Conservation (phyloP, 2,888 invertebrate genomes). For the Sinotaia quadrata region DNA sequence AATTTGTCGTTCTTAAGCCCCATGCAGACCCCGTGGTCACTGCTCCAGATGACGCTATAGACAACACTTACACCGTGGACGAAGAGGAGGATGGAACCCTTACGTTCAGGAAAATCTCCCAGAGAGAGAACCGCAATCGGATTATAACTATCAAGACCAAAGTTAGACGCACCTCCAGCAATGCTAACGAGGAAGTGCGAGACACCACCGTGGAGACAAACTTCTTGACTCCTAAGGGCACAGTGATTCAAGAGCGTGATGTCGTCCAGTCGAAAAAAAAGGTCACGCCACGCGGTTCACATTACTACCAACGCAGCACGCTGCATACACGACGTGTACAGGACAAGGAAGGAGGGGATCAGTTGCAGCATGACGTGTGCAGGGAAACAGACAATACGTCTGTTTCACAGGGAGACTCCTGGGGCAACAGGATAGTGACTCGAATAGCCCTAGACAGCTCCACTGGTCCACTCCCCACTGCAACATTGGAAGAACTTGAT, state of each 20-base stretch:
- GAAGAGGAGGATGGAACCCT: conserved; percentile 58
- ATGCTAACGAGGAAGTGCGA: conserved; percentile 52
- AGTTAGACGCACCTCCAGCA: conserved; percentile 51
- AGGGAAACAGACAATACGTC: conserved; percentile 58
- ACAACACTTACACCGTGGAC: conserved; percentile 46
- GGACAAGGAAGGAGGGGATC: conserved; percentile 50
- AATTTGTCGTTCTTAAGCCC: conserved; percentile 20
- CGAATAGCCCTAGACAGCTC: conserved; percentile 12
- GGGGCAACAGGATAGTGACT: conserved; percentile 30
- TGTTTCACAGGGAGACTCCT: conserved; percentile 51
- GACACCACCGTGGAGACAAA: conserved; percentile 57
- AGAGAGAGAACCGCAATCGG: conserved; percentile 49
- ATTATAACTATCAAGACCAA: conserved; percentile 55
- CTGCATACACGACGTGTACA: conserved; percentile 44
- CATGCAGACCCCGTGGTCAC: not conserved
- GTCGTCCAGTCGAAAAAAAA: conserved; percentile 54
- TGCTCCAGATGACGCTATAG: not conserved
- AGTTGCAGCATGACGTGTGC: conserved; percentile 53
- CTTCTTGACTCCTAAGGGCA: conserved; percentile 52
- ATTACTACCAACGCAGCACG: conserved; percentile 55
- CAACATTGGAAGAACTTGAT: conserved; percentile 13
- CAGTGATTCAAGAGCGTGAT: conserved; percentile 52
- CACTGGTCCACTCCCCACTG: not conserved
- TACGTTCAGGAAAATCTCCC: conserved; percentile 50
- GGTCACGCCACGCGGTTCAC: conserved; percentile 58